Conservation (phyloP, 2,797 vertebrate species). For the Falco columbarius region DNA sequence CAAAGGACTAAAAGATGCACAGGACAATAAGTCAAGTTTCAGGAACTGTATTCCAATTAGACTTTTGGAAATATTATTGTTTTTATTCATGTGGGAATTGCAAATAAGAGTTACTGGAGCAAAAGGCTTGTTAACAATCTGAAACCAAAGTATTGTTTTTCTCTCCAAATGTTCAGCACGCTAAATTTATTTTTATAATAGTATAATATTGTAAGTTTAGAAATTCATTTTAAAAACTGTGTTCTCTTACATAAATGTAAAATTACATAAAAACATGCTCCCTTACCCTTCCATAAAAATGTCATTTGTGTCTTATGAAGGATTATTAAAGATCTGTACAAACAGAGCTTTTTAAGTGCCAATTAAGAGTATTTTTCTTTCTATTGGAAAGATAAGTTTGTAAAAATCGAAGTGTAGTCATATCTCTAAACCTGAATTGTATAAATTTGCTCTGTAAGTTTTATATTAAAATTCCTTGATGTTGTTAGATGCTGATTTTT, state of each 20-base stretch:
- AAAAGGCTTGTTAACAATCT: not conserved
- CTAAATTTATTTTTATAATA: not conserved
- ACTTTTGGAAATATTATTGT: not conserved
- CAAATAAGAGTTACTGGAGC: not conserved
- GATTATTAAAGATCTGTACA: not conserved
- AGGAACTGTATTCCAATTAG: not conserved
- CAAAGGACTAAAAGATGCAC: not conserved
- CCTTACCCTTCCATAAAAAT: not conserved
- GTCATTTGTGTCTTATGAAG: not conserved
- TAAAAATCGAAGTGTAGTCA: not conserved
- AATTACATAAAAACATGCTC: not conserved
- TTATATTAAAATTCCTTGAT: not conserved
- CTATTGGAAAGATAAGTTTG: not conserved
- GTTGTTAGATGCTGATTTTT: constrained; percentile 8
- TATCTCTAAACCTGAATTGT: not conserved
- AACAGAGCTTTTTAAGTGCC: not conserved
- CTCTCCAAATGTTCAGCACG: not conserved
- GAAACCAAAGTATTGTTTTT: not conserved
- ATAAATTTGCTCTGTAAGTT: not conserved
- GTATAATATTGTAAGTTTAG: not conserved
- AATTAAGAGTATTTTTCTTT: not conserved
- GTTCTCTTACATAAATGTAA: not conserved
- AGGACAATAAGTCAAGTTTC: not conserved
- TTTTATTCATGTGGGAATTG: not conserved
- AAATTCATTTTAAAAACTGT: not conserved